Evolutionary conservation across 2,113 vertebrate genomes (phyloP), one percentile per base, ranked within the genome.

Genomic region (Jacana jacana): DNA sequence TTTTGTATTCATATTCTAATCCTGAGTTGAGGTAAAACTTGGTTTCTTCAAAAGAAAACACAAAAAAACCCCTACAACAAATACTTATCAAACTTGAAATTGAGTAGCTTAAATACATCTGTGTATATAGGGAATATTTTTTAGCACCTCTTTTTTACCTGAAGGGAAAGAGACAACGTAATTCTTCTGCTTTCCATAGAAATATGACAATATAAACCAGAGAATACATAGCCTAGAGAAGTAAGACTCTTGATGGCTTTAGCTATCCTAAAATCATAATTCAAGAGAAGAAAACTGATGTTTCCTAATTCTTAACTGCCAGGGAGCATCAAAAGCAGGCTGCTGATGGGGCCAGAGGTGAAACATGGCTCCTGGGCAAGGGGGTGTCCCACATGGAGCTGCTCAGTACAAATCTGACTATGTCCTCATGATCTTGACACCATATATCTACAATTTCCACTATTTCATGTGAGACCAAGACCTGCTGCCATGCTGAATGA

Each of bases 341-440:
- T 91, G 8, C 10, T 65, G 42, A 16, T 2, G 5, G n/a, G 14
- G 13, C 27, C 60, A 72, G 30, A 69, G 12, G 5, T 2, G 4
- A 77, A 40, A 65, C 22, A 40, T 19, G 20, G 14, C 37, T 46
- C 10, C 64, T 12, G 24, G 22, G 17, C 2, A n/a, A 25, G 4
- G 3, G 5, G 5, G 0, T 57, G 24, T 31, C 19, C 46, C 25
- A 48, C 2, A 3, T n/a, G 22, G 23, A 49, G 25, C 8, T 55
- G 2, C 10, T 65, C 27, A 31, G 44, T 39, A 25, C n/a, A 35
- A n/a, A 20, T 54, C 44, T 83, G 17, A 46, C 11, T 48, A 44
- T 31, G 14, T 4, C 14, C 14, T 58, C 23, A 31, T 0, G 2
- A 11, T 12, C 12, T 12, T 65, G 51, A n/a, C 17, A 58, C 52